Percentiles rank a stretch among this genome's conserved stretches.
phyloP scores from a whole-genome alignment of 2,113 vertebrate species.

The Bubo scandiacus region DNA sequence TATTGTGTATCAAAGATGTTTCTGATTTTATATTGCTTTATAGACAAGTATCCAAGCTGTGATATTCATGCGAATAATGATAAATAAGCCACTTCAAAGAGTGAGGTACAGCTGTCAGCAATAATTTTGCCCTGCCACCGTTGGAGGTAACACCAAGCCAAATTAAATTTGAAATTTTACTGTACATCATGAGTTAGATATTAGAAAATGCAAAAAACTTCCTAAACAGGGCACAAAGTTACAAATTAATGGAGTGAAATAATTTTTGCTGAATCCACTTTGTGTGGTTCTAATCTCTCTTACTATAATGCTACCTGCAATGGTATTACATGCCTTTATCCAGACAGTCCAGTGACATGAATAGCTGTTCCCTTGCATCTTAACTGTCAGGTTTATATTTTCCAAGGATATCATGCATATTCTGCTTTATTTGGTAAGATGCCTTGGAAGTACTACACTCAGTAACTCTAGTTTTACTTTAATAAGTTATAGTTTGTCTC shows the following conservation, averaged over 20 bases:
- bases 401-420: not conserved
- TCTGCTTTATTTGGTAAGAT: not conserved
- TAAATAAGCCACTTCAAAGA: not conserved
- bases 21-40: not conserved
- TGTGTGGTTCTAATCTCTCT: not conserved
- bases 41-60: not conserved
- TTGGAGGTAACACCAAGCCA: not conserved
- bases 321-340: not conserved
- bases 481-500: not conserved
- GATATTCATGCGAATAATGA: not conserved
- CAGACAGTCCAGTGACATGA: not conserved
- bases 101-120: not conserved
- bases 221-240: not conserved
- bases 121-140: not conserved
- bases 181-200: not conserved
- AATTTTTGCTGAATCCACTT: not conserved
- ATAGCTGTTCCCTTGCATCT: not conserved
- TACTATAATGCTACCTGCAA: not conserved
- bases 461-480: not conserved
- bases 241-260: not conserved
- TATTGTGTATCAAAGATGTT: not conserved
- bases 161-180: not conserved
- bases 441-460: not conserved
- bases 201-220: not conserved
- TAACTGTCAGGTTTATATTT: not conserved